Percentiles rank a stretch among this genome's conserved stretches.
phyloP scores from a whole-genome alignment of 2,797 vertebrate species.

The Bryconaethiops microstoma region DNA sequence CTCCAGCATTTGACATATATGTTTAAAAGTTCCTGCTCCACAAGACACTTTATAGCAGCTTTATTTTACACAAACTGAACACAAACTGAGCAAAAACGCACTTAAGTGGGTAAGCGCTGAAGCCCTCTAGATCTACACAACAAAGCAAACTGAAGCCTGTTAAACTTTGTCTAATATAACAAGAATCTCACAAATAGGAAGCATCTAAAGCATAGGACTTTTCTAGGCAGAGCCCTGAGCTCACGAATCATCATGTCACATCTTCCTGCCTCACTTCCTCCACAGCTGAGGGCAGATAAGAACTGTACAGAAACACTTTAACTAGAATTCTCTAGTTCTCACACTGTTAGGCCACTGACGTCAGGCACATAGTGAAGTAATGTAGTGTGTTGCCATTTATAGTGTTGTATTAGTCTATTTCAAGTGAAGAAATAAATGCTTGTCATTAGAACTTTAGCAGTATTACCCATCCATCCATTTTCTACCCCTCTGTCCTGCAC shows the following conservation, averaged over 20 bases:
- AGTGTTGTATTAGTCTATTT: background rate
- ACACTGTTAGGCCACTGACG: background rate
- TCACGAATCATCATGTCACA: constrained; percentile 28
- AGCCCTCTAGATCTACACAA: background rate
- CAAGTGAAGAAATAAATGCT: background rate
- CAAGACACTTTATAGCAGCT: too few species aligned
- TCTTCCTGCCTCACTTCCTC: constrained; percentile 73
- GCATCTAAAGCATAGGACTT: background rate
- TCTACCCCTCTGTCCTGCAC: too few species aligned
- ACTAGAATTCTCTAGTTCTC: background rate
- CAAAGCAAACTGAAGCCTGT: background rate
- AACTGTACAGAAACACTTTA: background rate
- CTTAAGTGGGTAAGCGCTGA: too few species aligned
- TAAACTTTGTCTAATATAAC: background rate
- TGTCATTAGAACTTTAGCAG: background rate
- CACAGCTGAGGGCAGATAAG: constrained; percentile 13
- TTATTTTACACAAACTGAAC: too few species aligned
- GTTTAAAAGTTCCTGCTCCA: too few species aligned
- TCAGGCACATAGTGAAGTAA: background rate
- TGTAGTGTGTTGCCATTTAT: background rate
- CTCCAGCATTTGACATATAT: too few species aligned
- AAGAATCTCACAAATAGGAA: background rate
- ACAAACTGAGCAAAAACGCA: too few species aligned
- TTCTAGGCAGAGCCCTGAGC: constrained; percentile 28
- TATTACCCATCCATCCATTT: too few species aligned